These are phyloP conservation scores for Campylorhamphus procurvoides DNA, from an alignment of 2,113 vertebrate genomes.

Conservation along the genomic window DNA sequence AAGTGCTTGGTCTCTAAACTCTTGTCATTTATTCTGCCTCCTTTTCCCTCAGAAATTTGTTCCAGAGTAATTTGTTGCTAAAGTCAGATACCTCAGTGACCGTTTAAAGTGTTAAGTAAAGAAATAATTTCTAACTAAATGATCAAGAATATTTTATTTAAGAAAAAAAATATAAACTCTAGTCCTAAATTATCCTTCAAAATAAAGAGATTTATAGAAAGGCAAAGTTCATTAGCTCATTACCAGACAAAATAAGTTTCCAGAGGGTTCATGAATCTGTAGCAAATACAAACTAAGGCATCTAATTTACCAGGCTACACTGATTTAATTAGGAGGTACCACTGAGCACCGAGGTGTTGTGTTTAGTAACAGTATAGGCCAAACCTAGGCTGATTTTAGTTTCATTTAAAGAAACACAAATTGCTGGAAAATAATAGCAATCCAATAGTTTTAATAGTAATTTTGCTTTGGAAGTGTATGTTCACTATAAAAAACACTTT, in stretches of 20 bases:
- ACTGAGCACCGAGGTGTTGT: background rate
- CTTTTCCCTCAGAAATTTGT: background rate
- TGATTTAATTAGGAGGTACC: background rate
- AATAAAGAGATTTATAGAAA: conserved; percentile 60
- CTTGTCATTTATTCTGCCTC: background rate
- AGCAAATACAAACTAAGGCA: conserved; percentile 31
- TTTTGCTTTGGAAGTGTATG: background rate
- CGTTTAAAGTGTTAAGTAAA: background rate
- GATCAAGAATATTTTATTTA: background rate
- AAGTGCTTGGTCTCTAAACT: background rate
- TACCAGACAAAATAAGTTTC: conserved; percentile 51
- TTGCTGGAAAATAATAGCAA: background rate
- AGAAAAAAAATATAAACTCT: background rate
- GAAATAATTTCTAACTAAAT: conserved; percentile 5
- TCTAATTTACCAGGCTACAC: conserved; percentile 55
- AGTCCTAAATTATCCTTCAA: conserved; percentile 29
- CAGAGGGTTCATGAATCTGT: conserved; percentile 42
- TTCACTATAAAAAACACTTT: background rate
- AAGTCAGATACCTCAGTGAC: background rate
- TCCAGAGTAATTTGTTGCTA: background rate
- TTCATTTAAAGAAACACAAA: background rate
- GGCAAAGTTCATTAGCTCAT: conserved; percentile 49
- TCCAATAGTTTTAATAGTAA: background rate
- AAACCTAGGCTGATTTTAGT: background rate
- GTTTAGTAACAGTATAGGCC: background rate